These are phyloP conservation scores for Nephrotoma appendiculata DNA, from an alignment of 2,888 invertebrate genomes.

Conservation along the genomic window DNA sequence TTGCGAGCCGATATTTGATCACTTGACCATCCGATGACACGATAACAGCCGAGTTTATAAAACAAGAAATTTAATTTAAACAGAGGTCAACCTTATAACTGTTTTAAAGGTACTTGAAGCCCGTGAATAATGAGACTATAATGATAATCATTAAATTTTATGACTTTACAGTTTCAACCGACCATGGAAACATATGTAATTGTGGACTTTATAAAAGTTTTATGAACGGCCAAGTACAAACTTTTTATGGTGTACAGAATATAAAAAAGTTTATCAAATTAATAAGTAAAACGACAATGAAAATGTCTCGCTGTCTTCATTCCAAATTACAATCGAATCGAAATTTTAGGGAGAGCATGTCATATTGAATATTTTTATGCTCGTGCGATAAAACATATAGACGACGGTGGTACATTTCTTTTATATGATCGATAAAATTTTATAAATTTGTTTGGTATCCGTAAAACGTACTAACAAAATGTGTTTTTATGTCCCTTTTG, in stretches of 20 bases:
- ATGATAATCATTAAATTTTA: too few relatives aligned
- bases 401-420: not conserved
- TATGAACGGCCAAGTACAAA: not conserved
- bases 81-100: too few relatives aligned
- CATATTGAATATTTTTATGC: not conserved
- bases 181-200: not conserved
- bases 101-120: too few relatives aligned
- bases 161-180: not conserved
- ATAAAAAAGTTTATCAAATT: not conserved
- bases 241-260: not conserved
- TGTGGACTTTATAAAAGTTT: not conserved
- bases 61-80: too few relatives aligned
- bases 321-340: not conserved
- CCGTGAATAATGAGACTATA: too few relatives aligned
- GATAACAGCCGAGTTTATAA: too few relatives aligned
- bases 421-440: not conserved
- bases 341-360: not conserved
- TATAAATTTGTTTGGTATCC: not conserved
- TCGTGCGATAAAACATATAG: not conserved
- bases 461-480: not conserved
- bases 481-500: not conserved
- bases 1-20: too few relatives aligned
- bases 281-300: not conserved
- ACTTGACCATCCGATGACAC: too few relatives aligned
- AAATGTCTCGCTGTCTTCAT: not conserved